phyloP scores from a whole-genome alignment of 2,797 vertebrate species.

The Hippopotamyrus pictus region DNA sequence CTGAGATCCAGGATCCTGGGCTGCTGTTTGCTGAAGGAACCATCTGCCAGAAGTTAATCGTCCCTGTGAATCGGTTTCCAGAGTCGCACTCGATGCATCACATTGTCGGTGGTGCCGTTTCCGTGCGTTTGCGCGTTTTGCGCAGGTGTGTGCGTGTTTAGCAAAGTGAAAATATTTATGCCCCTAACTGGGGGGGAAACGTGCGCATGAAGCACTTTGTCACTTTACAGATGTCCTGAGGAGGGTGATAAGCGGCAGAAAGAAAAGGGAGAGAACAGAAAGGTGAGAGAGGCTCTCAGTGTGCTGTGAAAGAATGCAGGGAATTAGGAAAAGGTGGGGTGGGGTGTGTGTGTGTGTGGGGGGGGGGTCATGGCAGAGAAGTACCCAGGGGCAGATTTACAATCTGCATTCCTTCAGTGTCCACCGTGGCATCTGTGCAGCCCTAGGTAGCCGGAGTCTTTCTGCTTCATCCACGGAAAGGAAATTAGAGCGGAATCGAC shows the following conservation, averaged over 20 bases:
- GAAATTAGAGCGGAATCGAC: neutral
- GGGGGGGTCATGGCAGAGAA: slow-evolving; percentile 36
- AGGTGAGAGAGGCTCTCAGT: slow-evolving; percentile 41
- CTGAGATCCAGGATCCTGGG: neutral
- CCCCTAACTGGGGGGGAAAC: neutral
- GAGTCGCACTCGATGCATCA: neutral
- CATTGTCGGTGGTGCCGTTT: neutral
- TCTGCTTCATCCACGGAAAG: neutral
- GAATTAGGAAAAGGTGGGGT: slow-evolving; percentile 46
- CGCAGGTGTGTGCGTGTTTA: neutral
- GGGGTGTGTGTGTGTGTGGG: slow-evolving; percentile 19
- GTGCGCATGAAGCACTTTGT: neutral
- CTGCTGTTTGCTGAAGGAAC: neutral
- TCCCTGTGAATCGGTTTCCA: neutral
- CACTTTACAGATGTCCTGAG: slow-evolving; percentile 5
- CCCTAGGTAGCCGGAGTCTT: neutral
- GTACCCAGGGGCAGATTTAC: slow-evolving; percentile 46
- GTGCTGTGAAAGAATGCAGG: slow-evolving; percentile 57
- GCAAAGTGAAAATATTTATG: neutral
- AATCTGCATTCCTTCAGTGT: slow-evolving; percentile 49
- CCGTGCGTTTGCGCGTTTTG: neutral
- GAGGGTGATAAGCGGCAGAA: slow-evolving; percentile 28
- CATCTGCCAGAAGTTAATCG: neutral
- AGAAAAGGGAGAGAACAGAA: slow-evolving; percentile 28
- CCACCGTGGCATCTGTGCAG: neutral